Base-by-base conservation (phyloP, 35 echinoderm and acorn worm genomes). In the Heliocidaris erythrogramma region DNA sequence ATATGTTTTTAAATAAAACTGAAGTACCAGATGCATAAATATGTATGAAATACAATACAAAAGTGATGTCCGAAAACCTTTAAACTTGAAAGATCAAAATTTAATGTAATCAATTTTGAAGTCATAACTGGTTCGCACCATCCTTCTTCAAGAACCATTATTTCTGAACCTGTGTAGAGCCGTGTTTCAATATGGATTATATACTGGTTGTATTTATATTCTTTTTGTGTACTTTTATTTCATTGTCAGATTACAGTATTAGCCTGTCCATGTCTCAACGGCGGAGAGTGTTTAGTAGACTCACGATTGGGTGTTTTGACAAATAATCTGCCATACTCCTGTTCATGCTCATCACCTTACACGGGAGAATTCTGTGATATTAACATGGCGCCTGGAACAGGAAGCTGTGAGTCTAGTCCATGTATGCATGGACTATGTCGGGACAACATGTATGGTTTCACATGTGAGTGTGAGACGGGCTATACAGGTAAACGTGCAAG, bases 371-470 rank as follows among this genome's bases (percentile, higher is more conserved):
- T 94, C 16, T 96, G 95, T 48, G 86, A 94, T 48, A 90, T 96
- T 24, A 91, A 88, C 86, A 86, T 92, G n/a, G 29, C 91, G 91
- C 91, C 91, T 92, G 91, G 47, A 2, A 30, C 85, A 13, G 93
- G 93, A 27, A 86, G 93, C 30, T 96, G 95, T 91, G 7, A 42
- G 49, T 94, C 95, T 30, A 94, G 59, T 85, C 95, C 95, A 2
- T 96, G 95, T 52, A 86, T 96, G 71, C 53, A 96, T 42, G 95
- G 95, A 18, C 48, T 85, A 30, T 96, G 95, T 91, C 65, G 30
- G 2, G 93, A 94, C 52, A 86, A 65, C 35, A 86, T 61, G 30
- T 59, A 60, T 21, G 93, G 86, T 17, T 96, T 94, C 30, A 61
- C 86, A 48, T 96, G 95, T 90, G 47, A 90, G 29, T 96, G 95